Percentiles rank a stretch among this genome's conserved stretches.
Conservation (phyloP, 2,113 vertebrate genomes). For the Etheostoma cragini region DNA sequence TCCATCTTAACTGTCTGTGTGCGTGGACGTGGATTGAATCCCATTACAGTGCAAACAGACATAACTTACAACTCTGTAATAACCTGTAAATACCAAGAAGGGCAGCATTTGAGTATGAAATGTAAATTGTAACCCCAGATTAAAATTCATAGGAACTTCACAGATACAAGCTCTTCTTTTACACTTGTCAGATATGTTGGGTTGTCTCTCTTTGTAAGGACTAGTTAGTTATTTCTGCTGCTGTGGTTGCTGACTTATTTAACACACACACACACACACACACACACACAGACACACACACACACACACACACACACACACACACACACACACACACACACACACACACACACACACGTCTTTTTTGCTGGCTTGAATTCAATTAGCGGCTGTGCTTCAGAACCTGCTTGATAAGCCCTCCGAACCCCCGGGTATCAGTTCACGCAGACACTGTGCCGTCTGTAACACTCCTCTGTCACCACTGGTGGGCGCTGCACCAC, state of each 20-base stretch:
- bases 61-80: neutral
- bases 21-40: neutral
- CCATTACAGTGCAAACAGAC: neutral
- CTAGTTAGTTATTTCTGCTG: neutral
- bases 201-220: neutral
- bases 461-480: neutral
- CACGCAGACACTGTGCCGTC: slow-evolving; percentile 4
- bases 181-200: slow-evolving; percentile 17
- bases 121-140: neutral
- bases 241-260: neutral
- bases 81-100: neutral
- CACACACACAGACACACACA: neutral
- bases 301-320: slow-evolving; percentile 9
- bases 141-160: neutral
- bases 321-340: slow-evolving; percentile 19
- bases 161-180: neutral
- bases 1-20: neutral
- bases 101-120: neutral
- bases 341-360: slow-evolving; percentile 1
- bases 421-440: slow-evolving; percentile 4
- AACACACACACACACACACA: neutral
- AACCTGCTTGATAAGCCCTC: slow-evolving; percentile 25
- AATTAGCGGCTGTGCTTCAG: slow-evolving; percentile 28
- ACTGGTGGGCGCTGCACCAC: slow-evolving; percentile 49
- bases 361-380: neutral